Conservation (phyloP, 2,888 invertebrate species). For the Crossocerus cetratus region DNA sequence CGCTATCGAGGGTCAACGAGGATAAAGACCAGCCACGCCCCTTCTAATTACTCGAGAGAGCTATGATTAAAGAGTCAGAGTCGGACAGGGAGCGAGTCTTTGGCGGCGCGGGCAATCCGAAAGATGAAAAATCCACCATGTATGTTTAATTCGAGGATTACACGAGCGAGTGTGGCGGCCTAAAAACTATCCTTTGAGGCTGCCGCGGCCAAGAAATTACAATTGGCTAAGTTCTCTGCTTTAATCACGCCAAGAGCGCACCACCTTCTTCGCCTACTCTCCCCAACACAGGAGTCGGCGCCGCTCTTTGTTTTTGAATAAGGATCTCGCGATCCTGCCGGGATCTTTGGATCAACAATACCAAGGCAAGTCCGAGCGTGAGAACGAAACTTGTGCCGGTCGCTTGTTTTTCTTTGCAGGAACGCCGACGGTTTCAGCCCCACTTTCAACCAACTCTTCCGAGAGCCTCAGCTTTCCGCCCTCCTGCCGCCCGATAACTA, state of each 20-base stretch:
- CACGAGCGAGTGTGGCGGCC: too few species aligned
- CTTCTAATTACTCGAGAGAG: too few species aligned
- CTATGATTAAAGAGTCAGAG: too few species aligned
- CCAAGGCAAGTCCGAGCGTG: slow-evolving; percentile 5
- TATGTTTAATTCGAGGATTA: too few species aligned
- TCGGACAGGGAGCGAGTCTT: too few species aligned
- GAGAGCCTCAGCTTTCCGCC: too few species aligned
- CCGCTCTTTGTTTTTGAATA: too few species aligned
- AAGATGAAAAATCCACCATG: too few species aligned
- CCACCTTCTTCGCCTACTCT: not conserved
- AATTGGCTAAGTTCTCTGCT: slow-evolving; percentile 7
- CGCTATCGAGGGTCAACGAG: too few species aligned
- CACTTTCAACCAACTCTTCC: slow-evolving; percentile 18
- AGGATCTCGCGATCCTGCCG: not conserved
- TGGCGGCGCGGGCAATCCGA: too few species aligned
- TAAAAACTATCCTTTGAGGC: slow-evolving; percentile 1
- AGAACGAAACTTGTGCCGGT: not conserved
- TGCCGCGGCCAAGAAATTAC: not conserved
- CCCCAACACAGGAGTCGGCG: not conserved
- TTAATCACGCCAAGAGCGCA: slow-evolving; percentile 35
- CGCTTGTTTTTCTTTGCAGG: slow-evolving; percentile 25
- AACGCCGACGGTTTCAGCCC: slow-evolving; percentile 29
- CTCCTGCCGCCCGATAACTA: not conserved
- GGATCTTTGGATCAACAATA: not conserved
- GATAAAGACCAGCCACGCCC: too few species aligned